Evolutionary conservation across 2,797 vertebrate species (phyloP).

Genomic region (Potorous gilbertii): DNA sequence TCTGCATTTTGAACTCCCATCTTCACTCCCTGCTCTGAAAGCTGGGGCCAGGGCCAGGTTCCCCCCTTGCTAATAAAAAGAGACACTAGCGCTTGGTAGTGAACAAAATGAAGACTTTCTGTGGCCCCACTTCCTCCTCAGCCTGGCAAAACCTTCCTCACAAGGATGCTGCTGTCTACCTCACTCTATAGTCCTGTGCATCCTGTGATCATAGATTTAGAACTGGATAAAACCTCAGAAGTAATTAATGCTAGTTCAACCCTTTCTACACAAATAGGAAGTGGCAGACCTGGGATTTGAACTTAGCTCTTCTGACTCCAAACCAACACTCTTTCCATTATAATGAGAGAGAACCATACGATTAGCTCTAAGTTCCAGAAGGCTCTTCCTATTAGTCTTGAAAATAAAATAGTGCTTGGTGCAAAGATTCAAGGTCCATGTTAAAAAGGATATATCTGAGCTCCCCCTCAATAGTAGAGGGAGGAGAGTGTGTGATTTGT

Average conservation of each 20-base stretch:
- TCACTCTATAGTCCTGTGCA: not conserved
- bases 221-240: not conserved
- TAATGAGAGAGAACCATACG: not conserved
- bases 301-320: not conserved
- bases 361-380: not conserved
- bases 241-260: not conserved
- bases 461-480: not conserved
- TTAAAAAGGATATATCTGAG: not conserved
- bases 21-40: slow-evolving; percentile 62
- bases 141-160: slow-evolving; percentile 58
- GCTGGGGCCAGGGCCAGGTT: slow-evolving; percentile 55
- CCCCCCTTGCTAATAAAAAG: slow-evolving; percentile 64
- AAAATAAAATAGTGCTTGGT: slow-evolving; percentile 20
- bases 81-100: slow-evolving; percentile 51
- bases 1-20: slow-evolving; percentile 64
- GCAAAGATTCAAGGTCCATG: not conserved
- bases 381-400: slow-evolving; percentile 17
- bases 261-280: not conserved
- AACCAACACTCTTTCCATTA: slow-evolving; percentile 8
- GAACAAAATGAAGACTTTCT: slow-evolving; percentile 58
- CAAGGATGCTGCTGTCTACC: not conserved
- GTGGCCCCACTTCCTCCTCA: slow-evolving; percentile 3
- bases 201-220: not conserved
- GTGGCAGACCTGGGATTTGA: not conserved
- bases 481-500: not conserved